These are phyloP conservation scores for Trematomus loennbergii DNA, from an alignment of 2,113 vertebrate genomes.

Conservation along the genomic window DNA sequence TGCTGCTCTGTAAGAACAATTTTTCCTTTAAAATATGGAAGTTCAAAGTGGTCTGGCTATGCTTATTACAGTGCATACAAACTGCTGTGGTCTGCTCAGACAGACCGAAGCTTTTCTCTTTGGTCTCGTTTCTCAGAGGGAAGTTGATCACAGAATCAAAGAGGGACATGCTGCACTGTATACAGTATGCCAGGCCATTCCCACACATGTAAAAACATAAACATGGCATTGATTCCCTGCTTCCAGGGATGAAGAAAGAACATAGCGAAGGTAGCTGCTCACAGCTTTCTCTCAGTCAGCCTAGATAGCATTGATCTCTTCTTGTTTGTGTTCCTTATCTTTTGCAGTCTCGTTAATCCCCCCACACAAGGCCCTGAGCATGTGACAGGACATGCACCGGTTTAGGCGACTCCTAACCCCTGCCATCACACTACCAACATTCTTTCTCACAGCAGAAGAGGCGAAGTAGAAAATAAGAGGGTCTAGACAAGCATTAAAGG, in stretches of 20 bases:
- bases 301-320: slow-evolving; percentile 72
- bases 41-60: slow-evolving; percentile 45
- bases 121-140: slow-evolving; percentile 26
- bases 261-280: slow-evolving; percentile 40
- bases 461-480: slow-evolving; percentile 93
- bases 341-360: slow-evolving; percentile 34
- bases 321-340: slow-evolving; percentile 72
- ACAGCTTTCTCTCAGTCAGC: slow-evolving; percentile 34
- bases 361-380: background rate
- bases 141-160: slow-evolving; percentile 54
- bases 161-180: background rate
- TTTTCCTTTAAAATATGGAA: slow-evolving; percentile 33
- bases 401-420: slow-evolving; percentile 49
- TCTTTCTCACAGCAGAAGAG: slow-evolving; percentile 83
- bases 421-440: slow-evolving; percentile 63
- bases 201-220: slow-evolving; percentile 53
- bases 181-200: slow-evolving; percentile 16
- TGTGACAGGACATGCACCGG: slow-evolving; percentile 46
- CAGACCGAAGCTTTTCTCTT: slow-evolving; percentile 2
- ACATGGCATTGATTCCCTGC: slow-evolving; percentile 63
- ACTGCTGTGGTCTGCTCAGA: background rate
- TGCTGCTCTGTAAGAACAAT: background rate
- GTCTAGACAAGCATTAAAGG: slow-evolving; percentile 90
- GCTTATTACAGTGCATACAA: background rate
- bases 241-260: slow-evolving; percentile 45